Base-by-base conservation (phyloP, 2,797 vertebrate species). In the Cyprinodon diabolis region DNA sequence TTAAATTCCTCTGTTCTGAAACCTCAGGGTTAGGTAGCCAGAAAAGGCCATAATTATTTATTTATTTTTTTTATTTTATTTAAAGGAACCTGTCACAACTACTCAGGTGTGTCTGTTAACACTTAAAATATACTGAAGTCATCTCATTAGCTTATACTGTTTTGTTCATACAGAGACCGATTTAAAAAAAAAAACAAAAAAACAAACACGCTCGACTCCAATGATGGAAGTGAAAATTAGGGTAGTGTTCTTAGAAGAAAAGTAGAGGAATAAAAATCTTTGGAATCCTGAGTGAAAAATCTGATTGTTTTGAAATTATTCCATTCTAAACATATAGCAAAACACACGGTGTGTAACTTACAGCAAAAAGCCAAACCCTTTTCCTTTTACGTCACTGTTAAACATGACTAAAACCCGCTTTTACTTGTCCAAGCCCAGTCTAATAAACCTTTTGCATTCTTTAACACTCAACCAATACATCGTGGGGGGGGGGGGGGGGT, bases 281-380 rank as follows among this genome's bases (percentile, higher is more conserved):
- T 97, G 96, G 97, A 97, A 96, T 95, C 81, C 86, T 89, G 83
- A 89, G 86, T 86, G 87, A 94, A 90, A 87, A 83, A 77, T 87
- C 81, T 87, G 91, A 94, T 92, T 91, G 93, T 90, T 93, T 94
- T 78, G 82, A 76, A 73, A 75, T 86, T 83, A 68, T 79, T 86
- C 73, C 76, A 81, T 75, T 51, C n/a, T 9, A 55, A 51, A 66
- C 12, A 60, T 73, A 77, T 10, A 58, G 57, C 47, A 40, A 70
- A 17, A 40, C 91, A 93, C 91, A 93, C 91, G 88, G 89, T 79
- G 92, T 87, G 81, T 93, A 93, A 91, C 84, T 94, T 91, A 21
- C 68, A 49, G 86, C 83, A 88, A 87, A 92, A 85, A 88, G 76
- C 93, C 94, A 94, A 91, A 91, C 93, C 93, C 93, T 91, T 89